These are phyloP conservation scores for Hormaphis cornu DNA, from an alignment of 1,140 invertebrate genomes.

Conservation along the genomic window DNA sequence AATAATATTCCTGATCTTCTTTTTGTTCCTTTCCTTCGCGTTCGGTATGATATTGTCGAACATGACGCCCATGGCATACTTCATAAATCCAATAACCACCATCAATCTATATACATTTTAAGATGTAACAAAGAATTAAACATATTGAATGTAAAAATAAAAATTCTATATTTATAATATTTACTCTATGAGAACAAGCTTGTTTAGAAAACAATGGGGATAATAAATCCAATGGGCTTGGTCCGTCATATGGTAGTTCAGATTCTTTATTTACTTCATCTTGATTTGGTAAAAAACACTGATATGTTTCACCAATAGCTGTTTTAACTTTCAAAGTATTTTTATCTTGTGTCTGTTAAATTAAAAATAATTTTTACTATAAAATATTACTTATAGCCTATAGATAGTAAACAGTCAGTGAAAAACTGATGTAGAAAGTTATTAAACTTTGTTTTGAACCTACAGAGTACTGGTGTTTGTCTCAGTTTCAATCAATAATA, in stretches of 20 bases:
- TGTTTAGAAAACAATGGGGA: conserved; percentile 61
- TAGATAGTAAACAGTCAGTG: conserved; percentile 38
- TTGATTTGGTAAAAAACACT: conserved; percentile 3
- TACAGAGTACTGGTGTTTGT: too few relatives aligned
- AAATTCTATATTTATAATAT: too few relatives aligned
- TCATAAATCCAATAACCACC: conserved; percentile 98
- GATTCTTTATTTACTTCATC: conserved; percentile 40
- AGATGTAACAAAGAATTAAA: background rate
- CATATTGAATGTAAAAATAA: background rate
- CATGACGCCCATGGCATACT: conserved; percentile 82
- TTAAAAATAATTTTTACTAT: conserved; percentile 61
- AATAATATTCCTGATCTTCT: conserved; percentile 67
- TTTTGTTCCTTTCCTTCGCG: conserved; percentile 68
- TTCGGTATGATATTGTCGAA: conserved; percentile 92
- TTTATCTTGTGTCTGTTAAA: conserved; percentile 56
- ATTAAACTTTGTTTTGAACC: too few relatives aligned
- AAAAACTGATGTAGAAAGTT: too few relatives aligned
- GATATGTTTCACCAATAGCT: conserved; percentile 7
- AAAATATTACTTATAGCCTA: conserved; percentile 47
- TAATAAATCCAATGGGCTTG: conserved; percentile 64
- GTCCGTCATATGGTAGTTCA: conserved; percentile 40
- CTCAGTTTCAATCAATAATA: too few relatives aligned
- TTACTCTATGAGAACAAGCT: conserved; percentile 69
- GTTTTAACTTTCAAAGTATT: conserved; percentile 42
- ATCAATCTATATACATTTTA: conserved; percentile 63